Percentiles rank a stretch among this genome's conserved stretches.
phyloP scores from a whole-genome alignment of 1,140 invertebrate species.

The Rhagoletis pomonella region DNA sequence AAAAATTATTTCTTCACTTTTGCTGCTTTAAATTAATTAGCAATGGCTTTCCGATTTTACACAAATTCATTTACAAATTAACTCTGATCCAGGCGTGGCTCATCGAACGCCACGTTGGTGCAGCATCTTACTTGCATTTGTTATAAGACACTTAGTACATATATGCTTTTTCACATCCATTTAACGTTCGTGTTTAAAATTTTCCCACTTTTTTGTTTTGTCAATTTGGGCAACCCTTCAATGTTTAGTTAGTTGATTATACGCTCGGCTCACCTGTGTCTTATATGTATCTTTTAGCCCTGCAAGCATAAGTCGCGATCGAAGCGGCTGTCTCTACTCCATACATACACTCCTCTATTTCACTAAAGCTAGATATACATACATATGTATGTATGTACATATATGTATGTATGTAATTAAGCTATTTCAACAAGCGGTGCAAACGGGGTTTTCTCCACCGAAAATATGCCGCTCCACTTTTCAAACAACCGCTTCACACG shows the following conservation, averaged over 20 bases:
- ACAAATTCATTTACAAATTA: too few relatives aligned
- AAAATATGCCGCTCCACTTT: conserved; percentile 58
- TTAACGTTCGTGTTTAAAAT: background rate
- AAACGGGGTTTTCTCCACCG: conserved; percentile 62
- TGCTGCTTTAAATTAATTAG: too few relatives aligned
- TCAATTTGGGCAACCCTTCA: too few relatives aligned
- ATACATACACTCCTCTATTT: background rate
- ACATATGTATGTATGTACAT: too few relatives aligned
- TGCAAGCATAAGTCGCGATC: background rate
- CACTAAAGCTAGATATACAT: background rate
- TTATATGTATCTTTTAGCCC: background rate
- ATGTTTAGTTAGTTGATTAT: background rate
- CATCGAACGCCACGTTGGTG: background rate
- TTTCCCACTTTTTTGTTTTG: background rate
- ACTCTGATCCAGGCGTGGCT: background rate
- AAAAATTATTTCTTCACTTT: too few relatives aligned
- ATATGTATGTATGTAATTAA: background rate
- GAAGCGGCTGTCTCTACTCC: background rate
- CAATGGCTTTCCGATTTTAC: too few relatives aligned
- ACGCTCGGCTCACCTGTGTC: background rate
- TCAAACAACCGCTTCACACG: conserved; percentile 72
- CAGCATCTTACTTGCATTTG: background rate
- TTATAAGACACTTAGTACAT: background rate
- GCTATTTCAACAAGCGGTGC: conserved; percentile 42
- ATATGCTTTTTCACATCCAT: background rate